Evolutionary conservation across 2,888 invertebrate genomes (phyloP).

Genomic region (Apamea sordens): DNA sequence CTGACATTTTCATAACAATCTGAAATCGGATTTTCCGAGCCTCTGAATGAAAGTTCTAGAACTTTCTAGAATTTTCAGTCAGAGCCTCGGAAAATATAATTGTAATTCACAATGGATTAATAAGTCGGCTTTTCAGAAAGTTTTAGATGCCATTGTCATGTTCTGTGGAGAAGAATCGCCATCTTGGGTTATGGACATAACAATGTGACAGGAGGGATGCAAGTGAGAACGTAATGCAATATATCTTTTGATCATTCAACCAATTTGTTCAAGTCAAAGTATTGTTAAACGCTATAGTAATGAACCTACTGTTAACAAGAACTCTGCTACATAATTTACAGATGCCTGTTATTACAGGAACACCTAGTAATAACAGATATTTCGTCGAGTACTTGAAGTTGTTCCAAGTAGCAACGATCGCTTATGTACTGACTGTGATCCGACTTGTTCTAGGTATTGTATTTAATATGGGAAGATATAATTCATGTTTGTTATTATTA

Average conservation of each 20-base stretch:
- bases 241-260: too few species aligned
- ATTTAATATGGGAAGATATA: background rate
- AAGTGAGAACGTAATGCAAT: background rate
- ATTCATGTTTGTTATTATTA: background rate
- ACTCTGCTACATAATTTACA: background rate
- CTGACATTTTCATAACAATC: conserved; percentile 13
- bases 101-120: background rate
- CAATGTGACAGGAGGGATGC: background rate
- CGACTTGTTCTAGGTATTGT: conserved; percentile 1
- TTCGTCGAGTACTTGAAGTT: conserved; percentile 23
- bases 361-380: conserved; percentile 19
- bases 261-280: too few species aligned
- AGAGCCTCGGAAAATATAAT: background rate
- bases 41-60: too few species aligned
- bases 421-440: too few species aligned
- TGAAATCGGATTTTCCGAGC: conserved; percentile 9
- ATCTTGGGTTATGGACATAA: background rate
- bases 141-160: background rate
- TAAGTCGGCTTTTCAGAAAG: conserved; percentile 11
- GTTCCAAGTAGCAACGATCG: conserved; percentile 13
- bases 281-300: too few species aligned
- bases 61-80: conserved; percentile 7
- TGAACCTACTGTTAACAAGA: too few species aligned
- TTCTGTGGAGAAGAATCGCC: background rate
- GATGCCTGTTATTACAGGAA: conserved; percentile 25